phyloP scores from a whole-genome alignment of 2,797 vertebrate species.

The Ataeniobius toweri region DNA sequence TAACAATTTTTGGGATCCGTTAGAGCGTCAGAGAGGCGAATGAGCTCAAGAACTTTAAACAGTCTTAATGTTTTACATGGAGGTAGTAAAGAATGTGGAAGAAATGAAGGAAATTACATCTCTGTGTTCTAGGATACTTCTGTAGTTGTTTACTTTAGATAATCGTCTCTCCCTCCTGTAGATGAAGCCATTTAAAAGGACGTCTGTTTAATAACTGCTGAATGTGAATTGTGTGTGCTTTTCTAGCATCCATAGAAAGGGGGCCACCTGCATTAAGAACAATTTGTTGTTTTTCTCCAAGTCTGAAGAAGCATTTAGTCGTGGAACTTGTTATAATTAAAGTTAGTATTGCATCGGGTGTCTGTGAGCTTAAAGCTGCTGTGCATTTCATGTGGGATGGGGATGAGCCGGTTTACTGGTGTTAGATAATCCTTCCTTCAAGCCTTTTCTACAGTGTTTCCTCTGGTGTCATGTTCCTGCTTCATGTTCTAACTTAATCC shows the following conservation, averaged over 20 bases:
- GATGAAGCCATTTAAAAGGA: background rate
- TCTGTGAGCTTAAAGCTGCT: slow-evolving; percentile 21
- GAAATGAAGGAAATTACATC: background rate
- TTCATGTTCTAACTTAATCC: slow-evolving; percentile 22
- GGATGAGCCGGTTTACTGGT: slow-evolving; percentile 33
- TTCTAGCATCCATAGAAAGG: background rate
- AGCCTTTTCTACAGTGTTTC: slow-evolving; percentile 14
- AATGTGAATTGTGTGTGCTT: background rate
- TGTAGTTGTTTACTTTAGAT: background rate
- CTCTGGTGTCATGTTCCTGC: slow-evolving; percentile 23
- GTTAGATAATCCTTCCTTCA: slow-evolving; percentile 27
- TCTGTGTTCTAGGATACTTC: background rate
- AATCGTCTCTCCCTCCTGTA: background rate
- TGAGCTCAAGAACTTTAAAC: slow-evolving; percentile 1
- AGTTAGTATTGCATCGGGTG: slow-evolving; percentile 11
- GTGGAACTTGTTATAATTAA: slow-evolving; percentile 14
- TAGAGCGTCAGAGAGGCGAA: background rate
- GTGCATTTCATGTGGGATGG: slow-evolving; percentile 4
- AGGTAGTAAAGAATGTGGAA: background rate
- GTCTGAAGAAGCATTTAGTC: slow-evolving; percentile 37
- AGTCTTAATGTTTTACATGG: background rate
- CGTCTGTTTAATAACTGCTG: background rate
- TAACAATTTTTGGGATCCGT: background rate
- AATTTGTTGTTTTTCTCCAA: background rate
- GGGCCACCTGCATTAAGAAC: slow-evolving; percentile 18